Conservation (phyloP, 1,140 invertebrate genomes). For the Marisa cornuarietis region DNA sequence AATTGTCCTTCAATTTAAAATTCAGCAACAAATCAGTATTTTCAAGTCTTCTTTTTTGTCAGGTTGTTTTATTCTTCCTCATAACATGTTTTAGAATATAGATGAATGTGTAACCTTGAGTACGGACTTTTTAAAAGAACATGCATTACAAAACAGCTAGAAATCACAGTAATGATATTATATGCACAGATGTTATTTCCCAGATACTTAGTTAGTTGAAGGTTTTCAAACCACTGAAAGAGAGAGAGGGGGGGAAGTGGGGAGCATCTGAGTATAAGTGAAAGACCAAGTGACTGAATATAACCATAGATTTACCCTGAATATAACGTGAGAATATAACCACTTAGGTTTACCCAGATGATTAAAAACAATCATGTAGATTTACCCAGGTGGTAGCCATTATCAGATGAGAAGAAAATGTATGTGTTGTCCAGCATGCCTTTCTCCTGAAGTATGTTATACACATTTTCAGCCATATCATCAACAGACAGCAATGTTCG, state of each 20-base stretch:
- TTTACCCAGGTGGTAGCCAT: conserved; percentile 85
- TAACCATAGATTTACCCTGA: background rate
- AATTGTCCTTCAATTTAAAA: conserved; percentile 77
- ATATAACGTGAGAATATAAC: background rate
- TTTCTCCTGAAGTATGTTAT: conserved; percentile 70
- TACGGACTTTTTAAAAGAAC: background rate
- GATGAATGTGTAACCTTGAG: no score
- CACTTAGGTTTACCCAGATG: background rate
- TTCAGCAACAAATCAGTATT: background rate
- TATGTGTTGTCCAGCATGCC: conserved; percentile 78
- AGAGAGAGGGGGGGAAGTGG: no score
- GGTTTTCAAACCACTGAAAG: no score
- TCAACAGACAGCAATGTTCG: conserved; percentile 86
- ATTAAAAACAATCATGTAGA: background rate
- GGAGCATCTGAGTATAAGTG: background rate
- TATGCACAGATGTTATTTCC: no score
- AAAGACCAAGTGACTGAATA: background rate
- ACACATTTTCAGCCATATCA: conserved; percentile 78
- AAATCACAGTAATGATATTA: no score
- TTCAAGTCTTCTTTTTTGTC: background rate
- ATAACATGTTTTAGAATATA: background rate
- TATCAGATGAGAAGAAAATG: conserved; percentile 86
- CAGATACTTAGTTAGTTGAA: no score
- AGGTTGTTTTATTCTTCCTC: background rate
- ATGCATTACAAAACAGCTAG: background rate